Evolutionary conservation across 2,888 invertebrate genomes (phyloP).

Genomic region (Tetrapedia diversipes): DNA sequence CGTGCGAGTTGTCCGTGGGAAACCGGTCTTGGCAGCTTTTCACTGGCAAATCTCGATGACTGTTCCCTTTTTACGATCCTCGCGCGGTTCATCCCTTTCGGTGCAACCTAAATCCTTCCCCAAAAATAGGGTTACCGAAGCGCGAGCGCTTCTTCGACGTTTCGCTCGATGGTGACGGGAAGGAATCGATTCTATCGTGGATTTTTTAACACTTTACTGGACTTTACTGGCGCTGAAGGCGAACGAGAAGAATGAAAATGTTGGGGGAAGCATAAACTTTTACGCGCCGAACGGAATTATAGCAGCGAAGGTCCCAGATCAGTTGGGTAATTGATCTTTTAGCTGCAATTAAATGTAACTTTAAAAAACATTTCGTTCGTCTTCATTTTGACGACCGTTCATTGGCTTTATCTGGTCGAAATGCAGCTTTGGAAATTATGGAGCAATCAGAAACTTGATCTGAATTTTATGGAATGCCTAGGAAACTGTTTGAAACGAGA

Average conservation of each 20-base stretch:
- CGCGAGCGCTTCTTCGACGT: conserved; percentile 1
- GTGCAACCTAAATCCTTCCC: neutral
- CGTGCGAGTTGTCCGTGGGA: conserved; percentile 57
- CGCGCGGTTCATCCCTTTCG: conserved; percentile 12
- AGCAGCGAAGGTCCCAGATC: too few relatives aligned
- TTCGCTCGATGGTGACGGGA: neutral
- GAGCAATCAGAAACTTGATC: too few relatives aligned
- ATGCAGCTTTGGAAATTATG: too few relatives aligned
- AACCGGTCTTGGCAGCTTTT: conserved; percentile 45
- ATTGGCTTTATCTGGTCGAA: too few relatives aligned
- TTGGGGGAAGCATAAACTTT: too few relatives aligned
- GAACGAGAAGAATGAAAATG: neutral
- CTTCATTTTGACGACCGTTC: too few relatives aligned
- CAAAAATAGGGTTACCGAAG: neutral
- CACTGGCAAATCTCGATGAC: conserved; percentile 52
- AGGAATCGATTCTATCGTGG: neutral
- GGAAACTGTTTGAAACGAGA: too few relatives aligned
- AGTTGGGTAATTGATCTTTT: too few relatives aligned
- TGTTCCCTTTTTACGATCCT: conserved; percentile 57
- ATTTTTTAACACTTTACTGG: neutral
- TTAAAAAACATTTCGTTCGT: too few relatives aligned
- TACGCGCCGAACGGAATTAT: too few relatives aligned
- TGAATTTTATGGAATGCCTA: too few relatives aligned
- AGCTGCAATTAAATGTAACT: too few relatives aligned
- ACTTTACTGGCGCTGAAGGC: neutral